These are phyloP conservation scores for Hypanus sabinus DNA, from an alignment of 2,113 vertebrate genomes.

Conservation along the genomic window DNA sequence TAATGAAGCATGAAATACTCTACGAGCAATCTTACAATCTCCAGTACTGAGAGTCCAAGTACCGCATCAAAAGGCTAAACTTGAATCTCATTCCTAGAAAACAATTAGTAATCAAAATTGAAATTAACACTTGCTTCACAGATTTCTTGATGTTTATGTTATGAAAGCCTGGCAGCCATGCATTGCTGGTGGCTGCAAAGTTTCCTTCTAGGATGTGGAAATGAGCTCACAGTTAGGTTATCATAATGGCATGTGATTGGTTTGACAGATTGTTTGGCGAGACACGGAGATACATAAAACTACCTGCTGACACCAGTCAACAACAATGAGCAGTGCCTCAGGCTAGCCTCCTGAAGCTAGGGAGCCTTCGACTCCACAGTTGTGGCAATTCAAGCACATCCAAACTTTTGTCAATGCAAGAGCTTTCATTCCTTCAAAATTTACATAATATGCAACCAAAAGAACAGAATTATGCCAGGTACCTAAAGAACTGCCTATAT, in stretches of 20 bases:
- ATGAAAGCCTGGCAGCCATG: neutral
- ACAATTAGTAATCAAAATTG: no score
- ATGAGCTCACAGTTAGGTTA: neutral
- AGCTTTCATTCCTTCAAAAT: neutral
- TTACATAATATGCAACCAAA: neutral
- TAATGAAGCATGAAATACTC: no score
- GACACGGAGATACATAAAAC: neutral
- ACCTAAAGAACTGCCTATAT: no score
- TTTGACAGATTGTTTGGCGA: no score
- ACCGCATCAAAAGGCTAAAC: no score
- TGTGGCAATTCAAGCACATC: neutral
- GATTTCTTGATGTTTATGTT: no score
- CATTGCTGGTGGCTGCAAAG: neutral
- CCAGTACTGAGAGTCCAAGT: no score
- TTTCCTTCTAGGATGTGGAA: neutral
- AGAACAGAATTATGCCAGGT: no score
- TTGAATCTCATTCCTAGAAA: no score
- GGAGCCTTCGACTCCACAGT: neutral
- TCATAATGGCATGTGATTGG: neutral
- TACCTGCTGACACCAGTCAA: neutral
- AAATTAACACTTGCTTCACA: no score
- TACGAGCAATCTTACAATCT: no score
- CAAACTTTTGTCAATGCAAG: neutral
- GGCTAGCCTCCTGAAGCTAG: no score
- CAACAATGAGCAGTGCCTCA: neutral